Percentiles rank a stretch among this genome's conserved stretches.
Conservation (phyloP, 2,888 invertebrate species). For the Galeopsomyia nigrocyanea region DNA sequence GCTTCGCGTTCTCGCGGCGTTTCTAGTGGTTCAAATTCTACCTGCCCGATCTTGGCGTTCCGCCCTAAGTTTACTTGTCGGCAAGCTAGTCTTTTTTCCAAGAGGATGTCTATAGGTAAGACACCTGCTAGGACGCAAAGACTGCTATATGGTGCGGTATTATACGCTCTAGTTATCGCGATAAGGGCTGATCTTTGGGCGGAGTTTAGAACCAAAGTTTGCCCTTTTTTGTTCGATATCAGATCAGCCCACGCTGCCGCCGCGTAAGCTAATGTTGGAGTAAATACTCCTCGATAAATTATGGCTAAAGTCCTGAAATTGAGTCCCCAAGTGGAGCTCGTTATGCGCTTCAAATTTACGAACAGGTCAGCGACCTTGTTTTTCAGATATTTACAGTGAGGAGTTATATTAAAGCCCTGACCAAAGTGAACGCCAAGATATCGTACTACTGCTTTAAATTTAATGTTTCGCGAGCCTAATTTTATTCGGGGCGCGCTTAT, state of each 20-base stretch:
- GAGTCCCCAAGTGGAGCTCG: slow-evolving; percentile 43
- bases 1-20: too few relatives aligned
- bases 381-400: slow-evolving; percentile 23
- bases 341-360: not conserved
- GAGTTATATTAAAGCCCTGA: slow-evolving; percentile 4
- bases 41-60: not conserved
- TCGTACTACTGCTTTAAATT: not conserved
- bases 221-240: not conserved
- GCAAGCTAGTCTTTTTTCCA: not conserved
- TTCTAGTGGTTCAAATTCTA: not conserved
- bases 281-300: slow-evolving; percentile 38
- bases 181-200: not conserved
- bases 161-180: slow-evolving; percentile 7
- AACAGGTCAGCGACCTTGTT: slow-evolving; percentile 2
- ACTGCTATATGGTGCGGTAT: not conserved
- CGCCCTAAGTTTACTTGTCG: slow-evolving; percentile 5
- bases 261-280: slow-evolving; percentile 44
- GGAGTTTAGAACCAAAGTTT: not conserved
- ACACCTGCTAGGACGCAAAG: not conserved
- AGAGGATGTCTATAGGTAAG: slow-evolving; percentile 1
- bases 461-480: not conserved
- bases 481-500: not conserved
- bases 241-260: slow-evolving; percentile 37
- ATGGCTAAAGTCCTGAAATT: not conserved
- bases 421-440: slow-evolving; percentile 42